phyloP scores from a whole-genome alignment of 2,113 vertebrate genomes.

The Melierax canorus region DNA sequence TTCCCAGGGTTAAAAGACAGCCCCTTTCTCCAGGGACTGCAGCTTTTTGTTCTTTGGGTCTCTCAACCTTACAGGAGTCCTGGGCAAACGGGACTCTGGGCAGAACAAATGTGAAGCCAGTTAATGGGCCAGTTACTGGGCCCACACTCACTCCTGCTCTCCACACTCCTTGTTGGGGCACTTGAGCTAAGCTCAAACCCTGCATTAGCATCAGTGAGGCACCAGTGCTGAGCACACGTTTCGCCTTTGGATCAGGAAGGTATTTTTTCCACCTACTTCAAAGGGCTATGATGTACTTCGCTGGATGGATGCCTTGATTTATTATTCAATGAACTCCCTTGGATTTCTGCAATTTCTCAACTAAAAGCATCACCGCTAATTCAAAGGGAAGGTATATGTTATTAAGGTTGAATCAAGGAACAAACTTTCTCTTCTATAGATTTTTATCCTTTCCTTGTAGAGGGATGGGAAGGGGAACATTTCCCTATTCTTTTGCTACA shows the following conservation, averaged over 20 bases:
- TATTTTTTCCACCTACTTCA: constrained; percentile 8
- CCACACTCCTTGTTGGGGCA: background rate
- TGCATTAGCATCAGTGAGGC: background rate
- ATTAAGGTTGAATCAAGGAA: background rate
- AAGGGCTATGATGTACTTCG: background rate
- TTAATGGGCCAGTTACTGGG: background rate
- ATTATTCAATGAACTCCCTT: background rate
- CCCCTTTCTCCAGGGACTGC: background rate
- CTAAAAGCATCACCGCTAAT: constrained; percentile 29
- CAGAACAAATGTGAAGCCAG: background rate
- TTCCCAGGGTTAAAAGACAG: background rate
- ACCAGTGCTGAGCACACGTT: background rate
- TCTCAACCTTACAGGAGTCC: background rate
- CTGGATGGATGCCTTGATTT: constrained; percentile 11
- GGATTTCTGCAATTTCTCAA: background rate
- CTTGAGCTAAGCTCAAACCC: background rate
- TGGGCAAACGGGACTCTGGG: background rate
- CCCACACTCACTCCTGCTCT: background rate
- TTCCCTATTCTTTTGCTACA: background rate
- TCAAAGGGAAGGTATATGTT: background rate
- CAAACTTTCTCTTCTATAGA: background rate
- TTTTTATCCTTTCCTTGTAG: background rate
- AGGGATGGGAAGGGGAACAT: background rate
- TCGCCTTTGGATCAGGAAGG: background rate
- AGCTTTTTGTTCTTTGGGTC: background rate